Conservation (phyloP, 2,888 invertebrate species). For the Azorinus chamasolen region DNA sequence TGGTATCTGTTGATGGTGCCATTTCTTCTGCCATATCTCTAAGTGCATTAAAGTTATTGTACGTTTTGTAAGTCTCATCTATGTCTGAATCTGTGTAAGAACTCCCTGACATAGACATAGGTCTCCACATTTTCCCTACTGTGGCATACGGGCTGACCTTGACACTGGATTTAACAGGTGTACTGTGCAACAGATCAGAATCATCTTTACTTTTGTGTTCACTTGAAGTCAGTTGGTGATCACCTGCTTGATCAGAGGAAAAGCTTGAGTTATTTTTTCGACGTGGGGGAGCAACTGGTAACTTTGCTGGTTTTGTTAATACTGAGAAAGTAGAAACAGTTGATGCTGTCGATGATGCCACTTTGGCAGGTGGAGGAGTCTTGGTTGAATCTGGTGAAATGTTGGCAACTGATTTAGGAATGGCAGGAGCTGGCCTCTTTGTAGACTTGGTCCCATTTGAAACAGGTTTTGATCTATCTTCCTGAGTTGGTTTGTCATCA, state of each 20-base stretch:
- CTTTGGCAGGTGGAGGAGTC: not conserved
- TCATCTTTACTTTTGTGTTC: slow-evolving; percentile 72
- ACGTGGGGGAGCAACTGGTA: slow-evolving; percentile 42
- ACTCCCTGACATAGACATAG: slow-evolving; percentile 72
- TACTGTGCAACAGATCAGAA: slow-evolving; percentile 51
- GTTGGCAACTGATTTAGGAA: slow-evolving; percentile 42
- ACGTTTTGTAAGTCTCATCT: slow-evolving; percentile 55
- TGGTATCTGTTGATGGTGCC: not conserved
- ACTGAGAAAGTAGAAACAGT: slow-evolving; percentile 11
- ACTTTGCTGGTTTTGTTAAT: slow-evolving; percentile 30
- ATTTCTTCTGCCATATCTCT: slow-evolving; percentile 59
- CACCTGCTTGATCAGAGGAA: slow-evolving; percentile 12
- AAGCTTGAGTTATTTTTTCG: slow-evolving; percentile 20
- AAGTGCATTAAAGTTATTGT: slow-evolving; percentile 70
- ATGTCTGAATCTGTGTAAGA: slow-evolving; percentile 51
- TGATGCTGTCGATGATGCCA: not conserved
- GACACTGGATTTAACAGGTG: slow-evolving; percentile 43
- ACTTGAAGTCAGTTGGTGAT: slow-evolving; percentile 6
- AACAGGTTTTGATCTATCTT: not conserved
- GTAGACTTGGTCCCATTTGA: not conserved
- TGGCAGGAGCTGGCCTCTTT: not conserved
- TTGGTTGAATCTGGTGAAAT: slow-evolving; percentile 49
- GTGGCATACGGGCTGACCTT: slow-evolving; percentile 78
- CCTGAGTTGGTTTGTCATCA: slow-evolving; percentile 34
- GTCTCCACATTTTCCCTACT: slow-evolving; percentile 79